Base-by-base conservation (phyloP, 2,888 invertebrate species). In the Drosophila tanythrix region DNA sequence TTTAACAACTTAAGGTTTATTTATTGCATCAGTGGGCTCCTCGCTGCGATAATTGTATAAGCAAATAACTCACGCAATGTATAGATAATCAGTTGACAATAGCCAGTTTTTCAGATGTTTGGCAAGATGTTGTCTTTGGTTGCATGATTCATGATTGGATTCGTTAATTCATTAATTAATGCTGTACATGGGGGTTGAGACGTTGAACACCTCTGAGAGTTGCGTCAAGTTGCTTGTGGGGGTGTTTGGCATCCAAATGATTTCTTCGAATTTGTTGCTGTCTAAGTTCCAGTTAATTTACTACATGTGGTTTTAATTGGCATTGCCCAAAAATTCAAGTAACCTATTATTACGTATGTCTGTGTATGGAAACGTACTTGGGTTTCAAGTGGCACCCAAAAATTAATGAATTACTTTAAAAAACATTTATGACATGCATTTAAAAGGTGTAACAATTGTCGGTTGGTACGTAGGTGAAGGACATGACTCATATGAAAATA, bases 391-490 rank as follows among this genome's bases (percentile, higher is more conserved):
- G 77, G 80, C 77, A 76, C 77, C 60, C 57, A 74, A 70, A 56
- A 48, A 64, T 50, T 33, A 55, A 61, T 70, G 70, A 68, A 74
- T 78, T 71, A 74, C 64, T 63, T 68, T 29, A 58, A 70, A 56
- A 73, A 77, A 70, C 64, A 70, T 58, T 60, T 72, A 58, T 79
- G 59, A 76, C 70, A 74, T 27, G 50, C 51, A 73, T 38, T 64
- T 35, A 64, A 76, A 38, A 75, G 80, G 81, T 80, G 77, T 63
- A 75, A 75, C 76, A 48, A 43, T 62, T 74, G 55, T 56, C 31
- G 36, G 33, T 15, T 55, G 46, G 48, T 66, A 82, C 83, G 80
- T 80, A 74, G 70, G 76, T 83, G 83, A 76, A 75, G 68, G 57
- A 63, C 66, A 76, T 89, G 89, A 85, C 56, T 77, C 81, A 80